Base-by-base conservation (phyloP, 2,797 vertebrate genomes). In the Apogon hyalosoma region DNA sequence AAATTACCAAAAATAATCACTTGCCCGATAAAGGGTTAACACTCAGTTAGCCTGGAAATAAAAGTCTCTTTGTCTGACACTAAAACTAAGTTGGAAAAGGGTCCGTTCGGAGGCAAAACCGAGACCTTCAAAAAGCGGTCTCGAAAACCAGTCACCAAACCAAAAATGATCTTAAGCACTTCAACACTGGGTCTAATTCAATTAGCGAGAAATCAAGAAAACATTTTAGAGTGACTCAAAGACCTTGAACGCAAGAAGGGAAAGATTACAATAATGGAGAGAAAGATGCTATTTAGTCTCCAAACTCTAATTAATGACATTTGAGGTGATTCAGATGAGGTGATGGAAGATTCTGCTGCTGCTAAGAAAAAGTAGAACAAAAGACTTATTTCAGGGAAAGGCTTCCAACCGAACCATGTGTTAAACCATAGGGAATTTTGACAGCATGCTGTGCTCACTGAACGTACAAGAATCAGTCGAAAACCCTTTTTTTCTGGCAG, bases 401-500 rank as follows among this genome's bases (percentile, higher is more conserved):
- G 24, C 45, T 46, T 64, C 11, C 40, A 63, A 18, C 46, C 43
- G 63, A 66, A 48, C 45, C 60, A 62, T 45, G 61, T 73, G 48
- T 63, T 47, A 43, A 69, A 68, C 40, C 18, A 14, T 6, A 9
- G 40, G 56, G 58, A 63, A 28, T 52, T 52, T 46, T 50, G 47
- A 71, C 46, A 67, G 36, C 46, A 46, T 2, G 5, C 57, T 49
- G 19, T 50, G 51, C 59, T 74, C 24, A 59, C 64, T 75, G 43
- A 3, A 11, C 46, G 21, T 39, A 49, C 52, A 47, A 54, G 73
- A 69, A 63, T 47, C 4, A 55, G 63, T 67, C 62, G 9, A 71
- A 72, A 54, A 66, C 53, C 40, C 18, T 52, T 50, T 61, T 59
- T 62, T 54, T 57, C 54, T 57, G 64, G 43, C 53, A 69, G 13